Evolutionary conservation across 2,113 vertebrate genomes (phyloP).

Genomic region (Pelecanoides urinatrix): DNA sequence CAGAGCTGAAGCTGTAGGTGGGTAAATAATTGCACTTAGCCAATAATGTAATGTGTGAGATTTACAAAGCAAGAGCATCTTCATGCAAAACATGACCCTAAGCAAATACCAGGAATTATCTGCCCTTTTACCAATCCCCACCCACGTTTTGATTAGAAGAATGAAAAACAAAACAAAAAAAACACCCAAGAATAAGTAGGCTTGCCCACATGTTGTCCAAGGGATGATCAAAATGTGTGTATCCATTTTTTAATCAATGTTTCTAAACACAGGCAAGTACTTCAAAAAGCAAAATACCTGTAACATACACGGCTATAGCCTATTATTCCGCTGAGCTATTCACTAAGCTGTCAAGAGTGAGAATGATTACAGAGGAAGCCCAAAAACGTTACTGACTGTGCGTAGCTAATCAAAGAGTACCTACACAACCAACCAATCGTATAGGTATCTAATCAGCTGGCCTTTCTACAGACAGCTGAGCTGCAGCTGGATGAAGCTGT

Average conservation of each 20-base stretch:
- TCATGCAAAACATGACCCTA: neutral
- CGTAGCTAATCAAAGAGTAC: neutral
- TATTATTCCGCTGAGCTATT: neutral
- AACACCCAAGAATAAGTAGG: neutral
- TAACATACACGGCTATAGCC: neutral
- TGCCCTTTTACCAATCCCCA: neutral
- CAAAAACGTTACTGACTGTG: neutral
- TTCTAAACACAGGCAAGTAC: neutral
- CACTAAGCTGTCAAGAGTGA: neutral
- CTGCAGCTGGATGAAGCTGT: neutral
- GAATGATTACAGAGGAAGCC: neutral
- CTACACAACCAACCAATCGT: fast-evolving
- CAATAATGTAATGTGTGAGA: neutral
- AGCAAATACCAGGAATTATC: neutral
- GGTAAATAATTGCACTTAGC: neutral
- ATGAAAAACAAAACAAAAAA: neutral
- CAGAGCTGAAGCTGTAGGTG: neutral
- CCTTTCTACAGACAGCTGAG: neutral
- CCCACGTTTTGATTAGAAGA: neutral
- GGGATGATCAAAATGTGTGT: neutral
- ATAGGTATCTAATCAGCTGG: neutral
- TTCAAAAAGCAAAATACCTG: neutral
- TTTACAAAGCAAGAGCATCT: neutral
- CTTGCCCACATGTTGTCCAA: neutral
- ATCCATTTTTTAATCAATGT: neutral